Percentiles rank a stretch among this genome's conserved stretches.
These are phyloP conservation scores for Lamellibrachia luymesi DNA, from an alignment of 1,140 invertebrate species.

Conservation along the genomic window DNA sequence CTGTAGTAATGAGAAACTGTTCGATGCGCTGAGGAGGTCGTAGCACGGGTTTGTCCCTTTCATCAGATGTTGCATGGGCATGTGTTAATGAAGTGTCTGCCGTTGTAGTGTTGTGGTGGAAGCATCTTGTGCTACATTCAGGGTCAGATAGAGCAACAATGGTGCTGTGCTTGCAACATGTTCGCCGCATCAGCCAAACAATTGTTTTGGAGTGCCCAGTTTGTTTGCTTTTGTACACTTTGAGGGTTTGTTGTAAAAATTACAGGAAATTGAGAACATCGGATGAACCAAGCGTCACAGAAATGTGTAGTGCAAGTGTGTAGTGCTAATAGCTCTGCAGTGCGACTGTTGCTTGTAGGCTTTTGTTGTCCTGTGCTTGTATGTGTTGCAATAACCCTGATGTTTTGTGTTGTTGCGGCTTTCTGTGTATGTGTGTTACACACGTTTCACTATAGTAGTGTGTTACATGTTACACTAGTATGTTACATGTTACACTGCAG, in stretches of 20 bases:
- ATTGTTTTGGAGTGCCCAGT: too few species aligned
- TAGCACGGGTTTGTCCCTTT: neutral
- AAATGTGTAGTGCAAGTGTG: neutral
- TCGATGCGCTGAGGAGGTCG: neutral
- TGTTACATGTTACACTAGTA: neutral
- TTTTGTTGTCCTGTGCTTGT: neutral
- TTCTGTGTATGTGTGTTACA: neutral
- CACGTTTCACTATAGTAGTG: neutral
- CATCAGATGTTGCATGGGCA: neutral
- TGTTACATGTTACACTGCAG: neutral
- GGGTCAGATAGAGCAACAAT: neutral
- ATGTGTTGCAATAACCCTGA: neutral
- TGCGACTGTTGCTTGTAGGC: neutral
- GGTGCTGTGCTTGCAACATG: neutral
- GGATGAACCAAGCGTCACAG: too few species aligned
- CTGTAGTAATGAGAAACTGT: neutral
- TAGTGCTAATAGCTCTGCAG: neutral
- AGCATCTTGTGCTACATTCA: neutral
- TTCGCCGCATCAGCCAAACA: neutral
- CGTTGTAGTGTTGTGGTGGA: neutral
- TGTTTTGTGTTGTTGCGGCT: neutral
- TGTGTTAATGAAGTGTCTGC: neutral
- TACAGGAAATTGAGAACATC: neutral
- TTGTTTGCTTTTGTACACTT: neutral
- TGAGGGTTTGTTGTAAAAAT: neutral